These are phyloP conservation scores for Brachionus sp. DNA, from an alignment of 1,140 invertebrate genomes.

Conservation along the genomic window DNA sequence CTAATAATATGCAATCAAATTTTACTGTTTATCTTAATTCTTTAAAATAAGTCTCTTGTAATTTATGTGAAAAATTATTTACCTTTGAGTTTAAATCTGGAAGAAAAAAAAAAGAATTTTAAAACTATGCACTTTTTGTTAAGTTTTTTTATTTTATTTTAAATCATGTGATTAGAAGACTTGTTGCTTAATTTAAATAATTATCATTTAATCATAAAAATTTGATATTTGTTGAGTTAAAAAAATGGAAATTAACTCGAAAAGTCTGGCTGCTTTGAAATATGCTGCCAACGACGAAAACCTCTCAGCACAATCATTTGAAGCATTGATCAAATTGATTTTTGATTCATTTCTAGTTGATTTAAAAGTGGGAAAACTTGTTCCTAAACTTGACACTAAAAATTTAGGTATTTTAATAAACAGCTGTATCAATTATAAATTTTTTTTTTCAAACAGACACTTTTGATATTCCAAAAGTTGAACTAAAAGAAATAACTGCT, in stretches of 20 bases:
- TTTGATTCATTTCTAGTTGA: slow-evolving; percentile 16
- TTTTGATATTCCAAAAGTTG: not conserved
- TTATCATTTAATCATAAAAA: not conserved
- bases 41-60: no score
- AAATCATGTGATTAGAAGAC: not conserved
- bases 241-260: slow-evolving; percentile 7
- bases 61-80: no score
- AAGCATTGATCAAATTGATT: not conserved
- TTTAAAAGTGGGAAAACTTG: not conserved
- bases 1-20: no score
- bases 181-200: not conserved
- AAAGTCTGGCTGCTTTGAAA: not conserved
- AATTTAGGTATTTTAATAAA: not conserved
- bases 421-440: not conserved
- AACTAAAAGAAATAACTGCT: slow-evolving; percentile 13
- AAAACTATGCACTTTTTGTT: not conserved
- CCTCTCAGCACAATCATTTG: not conserved
- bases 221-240: not conserved
- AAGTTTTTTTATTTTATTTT: not conserved
- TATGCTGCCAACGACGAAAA: not conserved
- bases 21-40: no score
- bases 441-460: not conserved
- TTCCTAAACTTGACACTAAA: not conserved
- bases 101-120: no score
- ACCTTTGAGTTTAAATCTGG: no score